Percentiles rank a stretch among this genome's conserved stretches.
phyloP scores from a whole-genome alignment of 2,888 invertebrate species.

The Rutpela maculata region DNA sequence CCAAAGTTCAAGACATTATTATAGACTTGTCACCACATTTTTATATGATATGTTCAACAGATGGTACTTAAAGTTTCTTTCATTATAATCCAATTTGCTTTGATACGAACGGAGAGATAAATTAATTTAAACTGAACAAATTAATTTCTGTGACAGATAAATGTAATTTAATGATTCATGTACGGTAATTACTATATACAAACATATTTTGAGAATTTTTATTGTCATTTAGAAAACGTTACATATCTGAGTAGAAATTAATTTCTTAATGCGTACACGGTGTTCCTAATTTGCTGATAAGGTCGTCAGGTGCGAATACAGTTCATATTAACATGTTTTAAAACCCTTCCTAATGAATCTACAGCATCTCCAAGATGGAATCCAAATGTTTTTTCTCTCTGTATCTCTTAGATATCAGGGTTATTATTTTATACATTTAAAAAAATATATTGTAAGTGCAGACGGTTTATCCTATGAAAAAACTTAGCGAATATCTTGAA shows the following conservation, averaged over 20 bases:
- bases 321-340: too few relatives aligned
- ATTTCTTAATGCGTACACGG: not conserved
- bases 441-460: too few relatives aligned
- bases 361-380: too few relatives aligned
- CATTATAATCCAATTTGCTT: not conserved
- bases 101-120: constrained; percentile 28
- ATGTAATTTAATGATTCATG: constrained; percentile 22
- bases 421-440: too few relatives aligned
- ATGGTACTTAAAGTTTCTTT: constrained; percentile 15
- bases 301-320: too few relatives aligned
- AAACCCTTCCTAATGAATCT: too few relatives aligned
- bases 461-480: too few relatives aligned
- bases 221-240: too few relatives aligned
- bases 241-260: too few relatives aligned
- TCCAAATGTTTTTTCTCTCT: too few relatives aligned
- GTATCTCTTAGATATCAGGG: too few relatives aligned
- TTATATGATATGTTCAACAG: constrained; percentile 25
- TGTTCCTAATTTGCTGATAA: not conserved
- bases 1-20: constrained; percentile 48
- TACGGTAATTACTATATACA: not conserved
- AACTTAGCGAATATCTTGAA: too few relatives aligned
- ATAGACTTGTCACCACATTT: constrained; percentile 50
- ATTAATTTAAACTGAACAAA: constrained; percentile 25
- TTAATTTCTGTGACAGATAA: constrained; percentile 25
- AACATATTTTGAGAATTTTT: not conserved